These are phyloP conservation scores for Porites lutea DNA, from an alignment of 64 coral and sea anemone genomes.

Conservation along the genomic window DNA sequence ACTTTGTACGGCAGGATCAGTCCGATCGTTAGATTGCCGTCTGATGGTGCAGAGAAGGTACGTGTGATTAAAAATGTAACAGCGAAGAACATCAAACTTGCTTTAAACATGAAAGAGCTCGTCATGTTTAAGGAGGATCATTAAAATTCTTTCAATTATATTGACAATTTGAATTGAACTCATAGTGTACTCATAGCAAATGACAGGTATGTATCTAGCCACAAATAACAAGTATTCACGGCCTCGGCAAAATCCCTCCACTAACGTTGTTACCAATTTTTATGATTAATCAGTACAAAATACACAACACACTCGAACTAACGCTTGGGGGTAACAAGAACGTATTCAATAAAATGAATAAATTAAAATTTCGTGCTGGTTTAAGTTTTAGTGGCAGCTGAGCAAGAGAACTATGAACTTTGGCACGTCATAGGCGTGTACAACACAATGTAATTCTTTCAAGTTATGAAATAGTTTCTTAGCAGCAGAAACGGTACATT, in stretches of 20 bases:
- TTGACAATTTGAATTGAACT: background rate
- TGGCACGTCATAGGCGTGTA: background rate
- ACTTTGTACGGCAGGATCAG: slow-evolving; percentile 69
- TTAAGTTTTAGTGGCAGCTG: background rate
- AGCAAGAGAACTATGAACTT: background rate
- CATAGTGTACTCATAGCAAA: too few species aligned
- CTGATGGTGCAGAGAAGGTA: background rate
- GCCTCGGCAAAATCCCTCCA: too few species aligned
- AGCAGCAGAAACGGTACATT: background rate
- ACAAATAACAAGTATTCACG: too few species aligned
- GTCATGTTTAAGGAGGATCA: background rate
- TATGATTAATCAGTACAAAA: background rate
- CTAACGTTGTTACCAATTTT: too few species aligned
- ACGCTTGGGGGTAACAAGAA: background rate
- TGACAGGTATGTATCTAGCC: too few species aligned
- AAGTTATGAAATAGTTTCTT: background rate
- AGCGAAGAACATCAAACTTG: background rate
- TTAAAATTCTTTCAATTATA: background rate
- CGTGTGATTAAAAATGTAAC: background rate
- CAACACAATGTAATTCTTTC: background rate
- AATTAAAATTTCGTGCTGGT: background rate
- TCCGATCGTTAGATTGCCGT: slow-evolving; percentile 76
- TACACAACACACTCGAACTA: background rate
- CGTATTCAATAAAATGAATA: background rate
- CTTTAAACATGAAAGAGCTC: background rate